Conservation (phyloP, 2,797 vertebrate genomes). For the Bradypus variegatus region DNA sequence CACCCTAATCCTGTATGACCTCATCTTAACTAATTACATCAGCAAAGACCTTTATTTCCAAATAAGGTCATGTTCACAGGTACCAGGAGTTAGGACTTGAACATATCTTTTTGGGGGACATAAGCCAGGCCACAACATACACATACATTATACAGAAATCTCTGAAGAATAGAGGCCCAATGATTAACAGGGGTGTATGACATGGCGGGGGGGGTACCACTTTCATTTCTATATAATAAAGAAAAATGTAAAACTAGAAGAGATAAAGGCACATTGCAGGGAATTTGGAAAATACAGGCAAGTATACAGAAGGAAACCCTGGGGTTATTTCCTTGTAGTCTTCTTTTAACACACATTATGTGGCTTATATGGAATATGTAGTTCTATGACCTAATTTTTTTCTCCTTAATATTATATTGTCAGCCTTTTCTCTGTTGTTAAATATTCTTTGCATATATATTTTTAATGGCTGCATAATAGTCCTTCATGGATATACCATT, state of each 20-base stretch:
- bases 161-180: background rate
- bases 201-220: background rate
- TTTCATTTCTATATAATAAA: background rate
- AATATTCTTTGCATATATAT: background rate
- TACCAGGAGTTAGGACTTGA: no score
- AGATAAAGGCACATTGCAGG: background rate
- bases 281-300: background rate
- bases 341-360: background rate
- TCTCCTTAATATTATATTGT: background rate
- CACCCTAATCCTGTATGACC: no score
- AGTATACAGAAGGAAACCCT: background rate
- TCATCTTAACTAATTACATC: no score
- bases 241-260: background rate
- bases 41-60: no score
- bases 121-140: no score
- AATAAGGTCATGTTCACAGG: no score
- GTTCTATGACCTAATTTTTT: background rate
- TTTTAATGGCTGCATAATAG: slow-evolving; percentile 49
- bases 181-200: background rate
- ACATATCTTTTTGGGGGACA: no score
- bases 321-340: background rate
- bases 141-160: fast-evolving
- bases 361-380: background rate
- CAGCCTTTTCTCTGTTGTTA: background rate
- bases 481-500: background rate